Percentiles rank a stretch among this genome's conserved stretches.
Evolutionary conservation across 2,888 invertebrate species (phyloP).

Genomic region (Stenotaenia linearis): DNA sequence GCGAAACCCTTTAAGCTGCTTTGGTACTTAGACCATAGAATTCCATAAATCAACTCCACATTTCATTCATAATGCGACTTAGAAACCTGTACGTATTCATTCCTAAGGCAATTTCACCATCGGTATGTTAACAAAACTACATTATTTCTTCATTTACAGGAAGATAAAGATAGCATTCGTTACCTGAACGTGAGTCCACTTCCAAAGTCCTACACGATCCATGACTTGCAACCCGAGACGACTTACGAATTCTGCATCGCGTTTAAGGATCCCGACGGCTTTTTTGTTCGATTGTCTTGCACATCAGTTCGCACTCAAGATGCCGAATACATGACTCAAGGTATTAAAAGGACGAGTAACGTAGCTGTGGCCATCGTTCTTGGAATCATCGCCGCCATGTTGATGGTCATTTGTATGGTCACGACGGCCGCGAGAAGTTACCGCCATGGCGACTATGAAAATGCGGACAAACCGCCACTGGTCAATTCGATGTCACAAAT

Average conservation of each 20-base stretch:
- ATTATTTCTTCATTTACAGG: neutral
- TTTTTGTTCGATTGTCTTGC: conserved; percentile 46
- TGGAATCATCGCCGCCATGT: conserved; percentile 39
- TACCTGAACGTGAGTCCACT: conserved; percentile 42
- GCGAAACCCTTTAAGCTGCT: no score
- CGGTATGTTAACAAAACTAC: neutral
- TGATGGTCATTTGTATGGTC: conserved; percentile 40
- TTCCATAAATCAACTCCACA: no score
- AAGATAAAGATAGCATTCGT: neutral
- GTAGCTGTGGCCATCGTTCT: conserved; percentile 43
- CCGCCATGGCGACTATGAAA: conserved; percentile 45
- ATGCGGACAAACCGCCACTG: conserved; percentile 42
- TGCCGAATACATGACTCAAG: conserved; percentile 41
- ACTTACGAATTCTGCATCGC: conserved; percentile 50
- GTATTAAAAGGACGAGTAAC: conserved; percentile 41
- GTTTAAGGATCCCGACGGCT: conserved; percentile 44
- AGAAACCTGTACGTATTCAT: no score
- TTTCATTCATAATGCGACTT: no score
- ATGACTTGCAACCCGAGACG: conserved; percentile 46
- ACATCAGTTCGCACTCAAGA: conserved; percentile 40
- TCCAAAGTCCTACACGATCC: conserved; percentile 46
- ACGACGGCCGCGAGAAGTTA: conserved; percentile 42
- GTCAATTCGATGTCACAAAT: conserved; percentile 45
- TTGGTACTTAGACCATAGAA: no score
- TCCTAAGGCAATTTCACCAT: no score